Evolutionary conservation across 2,797 vertebrate genomes (phyloP), one percentile per base, ranked within the genome.

Genomic region (Macropus fuliginosus): DNA sequence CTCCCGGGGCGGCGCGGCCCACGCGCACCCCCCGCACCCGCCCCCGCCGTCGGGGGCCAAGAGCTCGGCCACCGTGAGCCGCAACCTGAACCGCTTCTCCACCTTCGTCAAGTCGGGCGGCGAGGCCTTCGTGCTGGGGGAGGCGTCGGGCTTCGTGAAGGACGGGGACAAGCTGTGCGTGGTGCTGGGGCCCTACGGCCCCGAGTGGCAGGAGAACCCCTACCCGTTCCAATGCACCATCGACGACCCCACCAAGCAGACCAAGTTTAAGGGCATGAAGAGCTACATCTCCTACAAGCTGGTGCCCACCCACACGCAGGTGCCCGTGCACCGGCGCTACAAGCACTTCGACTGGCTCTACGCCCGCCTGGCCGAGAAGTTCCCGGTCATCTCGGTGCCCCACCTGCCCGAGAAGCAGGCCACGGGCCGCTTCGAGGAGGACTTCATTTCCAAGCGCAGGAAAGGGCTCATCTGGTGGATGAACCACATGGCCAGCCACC

Each of bases 271-370:
- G 97, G 99, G 99, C 81, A 99, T 99, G 99, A 99, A 99, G 96
- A 99, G 99, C 96, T 99, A 99, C 98, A 99, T 99, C 0, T 99
- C 99, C 27, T 99, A 99, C 97, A 99, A 99, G 98, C 98, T 99
- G 98, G 99, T 99, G 8, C 99, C 99, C 81, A 99, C 99, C 0
- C 99, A 99, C 98, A 99, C 99, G 0, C 99, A 99, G 94, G 99
- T 98, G 97, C 99, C 99, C 11, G 99, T 99, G 93, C 99, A 99
- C 98, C 98, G 99, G 95, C 99, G 99, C 97, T 99, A 99, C 97
- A 99, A 99, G 98, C 99, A 99, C 98, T 99, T 99, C 9, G 99
- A 99, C 98, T 99, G 99, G 99, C 99, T 99, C 10, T 99, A 99
- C 0, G 99, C 99, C 0, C 99, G 99, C 31, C 98, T 99, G 96